A percentile compares a stretch with the other conserved stretches of the same genome.
Evolutionary conservation across 1,140 invertebrate genomes (phyloP).

Genomic region (Hormaphis cornu): DNA sequence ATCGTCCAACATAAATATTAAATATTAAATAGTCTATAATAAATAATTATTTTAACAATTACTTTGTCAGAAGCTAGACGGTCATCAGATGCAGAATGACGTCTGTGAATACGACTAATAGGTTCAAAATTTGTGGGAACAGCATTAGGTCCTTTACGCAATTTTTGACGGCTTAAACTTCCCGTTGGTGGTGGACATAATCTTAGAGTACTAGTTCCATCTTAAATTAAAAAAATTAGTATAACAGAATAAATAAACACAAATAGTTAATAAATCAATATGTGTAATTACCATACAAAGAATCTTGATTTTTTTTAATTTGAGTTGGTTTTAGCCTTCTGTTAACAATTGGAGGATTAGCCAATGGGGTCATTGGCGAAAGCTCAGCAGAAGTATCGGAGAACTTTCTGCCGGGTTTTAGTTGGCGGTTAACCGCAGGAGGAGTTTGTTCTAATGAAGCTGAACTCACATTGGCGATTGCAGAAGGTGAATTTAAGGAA

Average conservation of each 20-base stretch:
- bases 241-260: neutral
- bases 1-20: neutral
- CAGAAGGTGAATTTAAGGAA: constrained; percentile 44
- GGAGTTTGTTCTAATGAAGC: constrained; percentile 46
- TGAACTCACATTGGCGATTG: constrained; percentile 8
- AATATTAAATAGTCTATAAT: neutral
- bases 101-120: constrained; percentile 25
- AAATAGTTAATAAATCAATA: neutral
- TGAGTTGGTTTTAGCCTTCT: constrained; percentile 46
- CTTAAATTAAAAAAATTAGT: neutral
- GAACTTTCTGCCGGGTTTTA: constrained; percentile 61
- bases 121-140: constrained; percentile 35
- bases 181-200: constrained; percentile 38
- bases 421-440: constrained; percentile 62
- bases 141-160: constrained; percentile 41
- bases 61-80: constrained; percentile 17
- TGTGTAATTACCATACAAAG: constrained; percentile 1
- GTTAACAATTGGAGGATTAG: constrained; percentile 48
- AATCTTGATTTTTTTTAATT: constrained; percentile 28
- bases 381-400: constrained; percentile 46
- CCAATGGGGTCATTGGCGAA: constrained; percentile 38
- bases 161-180: constrained; percentile 35
- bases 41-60: neutral
- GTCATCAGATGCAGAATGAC: constrained; percentile 33
- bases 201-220: constrained; percentile 33